phyloP scores from a whole-genome alignment of 2,888 invertebrate species.

The Agriopis aurantiaria region DNA sequence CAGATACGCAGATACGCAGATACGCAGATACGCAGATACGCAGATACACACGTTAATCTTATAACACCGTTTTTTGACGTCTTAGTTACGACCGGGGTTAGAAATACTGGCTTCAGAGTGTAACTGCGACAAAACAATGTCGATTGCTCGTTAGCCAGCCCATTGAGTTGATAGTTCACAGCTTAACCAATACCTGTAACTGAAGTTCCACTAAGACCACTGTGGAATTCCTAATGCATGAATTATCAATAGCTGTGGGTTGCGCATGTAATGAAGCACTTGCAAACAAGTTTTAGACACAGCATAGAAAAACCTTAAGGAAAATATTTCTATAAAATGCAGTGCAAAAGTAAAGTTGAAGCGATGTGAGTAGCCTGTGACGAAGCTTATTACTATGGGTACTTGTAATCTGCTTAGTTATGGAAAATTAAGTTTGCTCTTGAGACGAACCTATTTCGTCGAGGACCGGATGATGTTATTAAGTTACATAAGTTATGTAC shows the following conservation, averaged over 20 bases:
- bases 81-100: no score
- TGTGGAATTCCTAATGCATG: not conserved
- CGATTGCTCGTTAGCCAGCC: not conserved
- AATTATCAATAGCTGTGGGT: slow-evolving; percentile 7
- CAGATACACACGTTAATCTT: no score
- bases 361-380: slow-evolving; percentile 41
- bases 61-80: no score
- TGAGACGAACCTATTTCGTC: slow-evolving; percentile 44
- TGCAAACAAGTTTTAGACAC: slow-evolving; percentile 10
- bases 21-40: no score
- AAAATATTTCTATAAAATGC: not conserved
- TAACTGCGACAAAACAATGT: no score
- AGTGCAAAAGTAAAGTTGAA: not conserved
- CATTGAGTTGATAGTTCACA: not conserved
- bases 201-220: not conserved
- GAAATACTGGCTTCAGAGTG: no score
- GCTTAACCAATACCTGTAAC: not conserved
- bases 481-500: slow-evolving; percentile 35
- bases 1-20: no score
- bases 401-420: slow-evolving; percentile 63
- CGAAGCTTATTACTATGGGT: slow-evolving; percentile 38
- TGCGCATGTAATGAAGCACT: slow-evolving; percentile 11
- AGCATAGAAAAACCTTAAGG: not conserved
- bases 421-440: slow-evolving; percentile 64
- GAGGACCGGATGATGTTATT: slow-evolving; percentile 23